phyloP scores from a whole-genome alignment of 37 sponge, comb jelly and placozoan species.

The Eunapius fragilis region DNA sequence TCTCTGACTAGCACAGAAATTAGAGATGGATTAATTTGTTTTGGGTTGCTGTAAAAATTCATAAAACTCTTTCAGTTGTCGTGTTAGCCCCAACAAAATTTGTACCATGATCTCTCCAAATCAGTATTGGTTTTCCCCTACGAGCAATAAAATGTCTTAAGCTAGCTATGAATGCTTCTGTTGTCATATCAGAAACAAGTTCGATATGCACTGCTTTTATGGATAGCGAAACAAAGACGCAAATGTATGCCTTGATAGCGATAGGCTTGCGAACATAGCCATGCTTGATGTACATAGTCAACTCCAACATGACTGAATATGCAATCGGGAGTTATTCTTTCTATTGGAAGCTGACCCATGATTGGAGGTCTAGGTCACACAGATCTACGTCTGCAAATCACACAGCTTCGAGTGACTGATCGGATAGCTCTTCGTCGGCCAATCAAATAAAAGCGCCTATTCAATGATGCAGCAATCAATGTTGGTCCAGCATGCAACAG shows the following conservation, averaged over 20 bases:
- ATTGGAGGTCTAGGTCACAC: constrained; percentile 5
- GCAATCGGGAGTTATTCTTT: constrained; percentile 9
- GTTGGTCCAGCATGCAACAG: constrained; percentile 32
- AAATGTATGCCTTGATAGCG: constrained; percentile 26
- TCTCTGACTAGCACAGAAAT: constrained; percentile 40
- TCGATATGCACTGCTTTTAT: constrained; percentile 44
- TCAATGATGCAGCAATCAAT: constrained; percentile 7
- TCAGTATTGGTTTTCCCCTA: constrained; percentile 13
- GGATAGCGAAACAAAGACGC: constrained; percentile 26
- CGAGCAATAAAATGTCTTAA: too few relatives aligned
- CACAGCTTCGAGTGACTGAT: constrained; percentile 20
- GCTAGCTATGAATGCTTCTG: too few relatives aligned
- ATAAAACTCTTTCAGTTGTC: constrained; percentile 31
- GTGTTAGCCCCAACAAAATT: constrained; percentile 45
- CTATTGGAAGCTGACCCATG: constrained; percentile 32
- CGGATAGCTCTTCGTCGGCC: constrained; percentile 11
- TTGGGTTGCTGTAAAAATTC: constrained; percentile 14
- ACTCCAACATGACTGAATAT: constrained; percentile 18
- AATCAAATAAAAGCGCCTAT: constrained; percentile 6
- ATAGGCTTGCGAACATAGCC: constrained; percentile 23
- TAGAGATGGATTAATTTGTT: too few relatives aligned
- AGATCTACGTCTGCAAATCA: constrained; percentile 6
- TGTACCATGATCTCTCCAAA: constrained; percentile 61
- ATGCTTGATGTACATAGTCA: constrained; percentile 29
- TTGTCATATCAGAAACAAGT: constrained; percentile 29